Base-by-base conservation (phyloP, 2,888 invertebrate species). In the Brassicogethes aeneus region DNA sequence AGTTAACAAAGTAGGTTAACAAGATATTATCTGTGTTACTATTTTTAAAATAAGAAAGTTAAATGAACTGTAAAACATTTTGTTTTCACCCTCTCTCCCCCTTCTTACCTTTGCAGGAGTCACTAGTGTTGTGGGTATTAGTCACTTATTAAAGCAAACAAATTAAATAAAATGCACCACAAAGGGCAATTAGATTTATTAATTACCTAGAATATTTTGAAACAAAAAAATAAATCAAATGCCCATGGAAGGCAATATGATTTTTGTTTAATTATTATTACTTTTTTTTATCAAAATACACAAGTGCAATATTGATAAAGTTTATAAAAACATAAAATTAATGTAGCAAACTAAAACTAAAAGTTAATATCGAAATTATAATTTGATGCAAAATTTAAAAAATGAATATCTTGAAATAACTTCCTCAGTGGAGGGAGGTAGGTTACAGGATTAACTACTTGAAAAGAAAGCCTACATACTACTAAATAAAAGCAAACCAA, bases 1-100 rank as follows among this genome's bases (percentile, higher is more conserved):
- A 23, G 23, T 23, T 23, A 23, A 23, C 23, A 23, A 23, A 23
- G 23, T 23, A 23, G 23, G 10, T 23, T 23, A 23, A 23, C 23
- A 5, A 7, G 23, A 7, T 23, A 10, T 7, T 7, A 7, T 23
- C 10, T 23, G 23, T 23, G 23, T 23, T 10, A 23, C 23, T 23
- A 7, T 7, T 7, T 10, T 7, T 7, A 5, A 23, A 23, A 7
- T 23, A 23, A 7, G 23, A 10, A 23, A 23, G 10, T 23, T 23
- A 23, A 10, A n/a, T n/a, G n/a, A n/a, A n/a, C n/a, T n/a, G n/a
- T n/a, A 55, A 47, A 55, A 62, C 64, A 62, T 60, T 61, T 59
- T 60, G 59, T 54, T 62, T 62, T 58, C 47, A 51, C 58, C 65
- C 59, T 50, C 56, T 60, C 63, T 64, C 68, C 67, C 66, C 62